Evolutionary conservation across 2,797 vertebrate genomes (phyloP).

Genomic region (Danio choprae): DNA sequence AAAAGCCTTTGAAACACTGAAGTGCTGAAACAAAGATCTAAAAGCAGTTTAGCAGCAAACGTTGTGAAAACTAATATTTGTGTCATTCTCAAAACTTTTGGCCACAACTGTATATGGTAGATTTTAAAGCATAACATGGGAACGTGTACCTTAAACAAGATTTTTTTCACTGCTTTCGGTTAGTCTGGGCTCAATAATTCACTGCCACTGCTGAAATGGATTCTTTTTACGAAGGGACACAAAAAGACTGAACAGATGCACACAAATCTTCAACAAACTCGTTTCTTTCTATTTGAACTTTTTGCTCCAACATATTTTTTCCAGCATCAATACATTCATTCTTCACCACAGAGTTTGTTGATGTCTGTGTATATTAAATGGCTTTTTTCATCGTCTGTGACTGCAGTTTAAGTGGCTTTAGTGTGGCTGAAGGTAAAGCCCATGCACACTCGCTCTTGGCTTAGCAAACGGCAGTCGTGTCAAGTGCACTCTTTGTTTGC

Average conservation of each 20-base stretch:
- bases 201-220: background rate
- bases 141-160: background rate
- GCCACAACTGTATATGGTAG: too few relatives aligned
- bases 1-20: too few relatives aligned
- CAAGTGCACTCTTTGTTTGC: slow-evolving; percentile 76
- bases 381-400: background rate
- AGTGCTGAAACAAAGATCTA: too few relatives aligned
- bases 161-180: background rate
- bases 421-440: slow-evolving; percentile 6
- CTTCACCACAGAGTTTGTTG: background rate
- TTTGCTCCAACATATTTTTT: background rate
- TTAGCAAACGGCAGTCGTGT: slow-evolving; percentile 64
- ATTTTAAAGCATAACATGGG: background rate
- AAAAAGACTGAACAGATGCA: background rate
- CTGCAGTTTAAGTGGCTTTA: slow-evolving; percentile 14
- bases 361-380: background rate
- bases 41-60: too few relatives aligned
- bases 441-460: background rate
- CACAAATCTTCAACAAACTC: background rate
- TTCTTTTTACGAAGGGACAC: background rate
- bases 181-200: background rate
- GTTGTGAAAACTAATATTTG: too few relatives aligned
- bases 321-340: background rate
- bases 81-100: too few relatives aligned
- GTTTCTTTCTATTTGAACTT: background rate